Percentiles rank a stretch among this genome's conserved stretches.
phyloP scores from a whole-genome alignment of 1,140 invertebrate genomes.

The Drosophila setifemur region DNA sequence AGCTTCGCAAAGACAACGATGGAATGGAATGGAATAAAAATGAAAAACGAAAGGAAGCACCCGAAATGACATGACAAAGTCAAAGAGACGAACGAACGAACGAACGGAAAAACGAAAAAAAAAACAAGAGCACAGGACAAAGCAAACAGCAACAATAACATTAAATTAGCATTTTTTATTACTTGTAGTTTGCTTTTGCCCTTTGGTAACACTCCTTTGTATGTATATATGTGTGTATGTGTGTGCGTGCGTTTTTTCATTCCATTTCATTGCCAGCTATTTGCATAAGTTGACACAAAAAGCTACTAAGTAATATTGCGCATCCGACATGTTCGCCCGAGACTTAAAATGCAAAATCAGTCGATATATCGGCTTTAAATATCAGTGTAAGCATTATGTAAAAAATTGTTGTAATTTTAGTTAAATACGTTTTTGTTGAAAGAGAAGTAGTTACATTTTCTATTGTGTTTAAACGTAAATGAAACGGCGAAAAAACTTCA shows the following conservation, averaged over 20 bases:
- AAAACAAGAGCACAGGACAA: constrained; percentile 45
- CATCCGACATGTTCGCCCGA: constrained; percentile 55
- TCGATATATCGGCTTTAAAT: not conserved
- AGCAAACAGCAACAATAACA: constrained; percentile 72
- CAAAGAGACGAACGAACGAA: constrained; percentile 34
- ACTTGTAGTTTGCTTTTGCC: constrained; percentile 65
- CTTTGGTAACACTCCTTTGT: constrained; percentile 25
- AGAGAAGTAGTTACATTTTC: no score
- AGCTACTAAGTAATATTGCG: constrained; percentile 66
- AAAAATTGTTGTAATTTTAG: no score
- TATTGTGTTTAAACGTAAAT: no score
- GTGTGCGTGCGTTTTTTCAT: no score
- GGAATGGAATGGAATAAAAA: constrained; percentile 18
- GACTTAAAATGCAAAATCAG: not conserved
- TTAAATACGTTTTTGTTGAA: no score
- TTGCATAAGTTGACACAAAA: constrained; percentile 64
- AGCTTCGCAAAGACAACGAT: constrained; percentile 42
- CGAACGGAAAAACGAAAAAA: no score
- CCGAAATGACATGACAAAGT: constrained; percentile 50
- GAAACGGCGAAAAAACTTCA: no score
- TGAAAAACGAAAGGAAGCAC: constrained; percentile 29
- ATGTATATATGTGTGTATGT: not conserved
- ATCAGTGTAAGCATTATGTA: no score
- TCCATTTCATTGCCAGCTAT: constrained; percentile 29
- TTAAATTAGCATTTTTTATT: constrained; percentile 80